Evolutionary conservation across 1,140 invertebrate genomes (phyloP), one percentile per base, ranked within the genome.

Genomic region (Halyomorpha halys): DNA sequence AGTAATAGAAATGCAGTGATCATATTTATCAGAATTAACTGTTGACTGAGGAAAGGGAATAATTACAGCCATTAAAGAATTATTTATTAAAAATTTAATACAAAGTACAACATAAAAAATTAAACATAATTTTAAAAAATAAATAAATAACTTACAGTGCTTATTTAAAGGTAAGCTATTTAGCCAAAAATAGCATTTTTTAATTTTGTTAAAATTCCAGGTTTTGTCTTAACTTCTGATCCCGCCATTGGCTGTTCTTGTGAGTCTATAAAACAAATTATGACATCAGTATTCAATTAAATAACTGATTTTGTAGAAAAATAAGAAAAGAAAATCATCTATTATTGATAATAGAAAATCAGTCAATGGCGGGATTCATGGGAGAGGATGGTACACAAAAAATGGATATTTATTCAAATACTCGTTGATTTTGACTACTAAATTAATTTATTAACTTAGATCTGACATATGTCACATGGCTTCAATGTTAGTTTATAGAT

Each of bases 181-280:
- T 45, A 68, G 54, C 83, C 83, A 76, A 85, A 84, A 71, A 85
- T 79, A 45, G 81, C 82, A 69, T 76, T 80, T 73, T 84, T 85
- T 67, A 86, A 80, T 75, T 80, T 83, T 71, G 67, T 73, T 66
- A 85, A 75, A 56, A 85, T 70, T 69, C 82, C 78, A 63, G 75
- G 71, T 70, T 76, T 76, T 71, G 74, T 74, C 77, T 81, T 76
- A 73, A 73, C 71, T 73, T 75, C 75, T 49, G 76, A 77, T 67
- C 76, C 77, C 69, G 77, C 75, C 71, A 75, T 69, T 70, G 64
- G 68, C 67, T 69, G 62, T 61, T 71, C 62, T 39, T 39, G 34
- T 39, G 34, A 39, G 34, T 39, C 34, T 39, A 39, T 13, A 39
- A 39, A 39, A 39, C 34, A 39, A 39, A 39, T 39, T 13, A 39